Percentiles rank a stretch among this genome's conserved stretches.
Evolutionary conservation across 2,113 vertebrate species (phyloP).

Genomic region (Symphodus melops): DNA sequence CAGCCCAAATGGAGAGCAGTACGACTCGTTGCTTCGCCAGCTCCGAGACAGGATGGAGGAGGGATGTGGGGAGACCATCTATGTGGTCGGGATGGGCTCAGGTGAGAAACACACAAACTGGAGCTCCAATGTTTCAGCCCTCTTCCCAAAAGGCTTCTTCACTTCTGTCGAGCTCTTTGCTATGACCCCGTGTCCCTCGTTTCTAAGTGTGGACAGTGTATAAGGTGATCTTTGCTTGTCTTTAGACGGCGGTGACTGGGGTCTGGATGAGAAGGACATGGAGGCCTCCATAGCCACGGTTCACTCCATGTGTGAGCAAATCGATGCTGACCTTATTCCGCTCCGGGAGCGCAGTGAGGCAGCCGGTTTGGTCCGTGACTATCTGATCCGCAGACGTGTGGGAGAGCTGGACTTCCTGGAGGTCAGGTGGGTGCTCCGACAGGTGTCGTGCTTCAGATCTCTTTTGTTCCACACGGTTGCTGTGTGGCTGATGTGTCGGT

Average conservation of each 20-base stretch:
- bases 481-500: background rate
- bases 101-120: constrained; percentile 78
- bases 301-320: constrained; percentile 94
- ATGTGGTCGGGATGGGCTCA: constrained; percentile 97
- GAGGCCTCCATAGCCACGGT: constrained; percentile 95
- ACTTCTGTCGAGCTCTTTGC: background rate
- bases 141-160: background rate
- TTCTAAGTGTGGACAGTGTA: background rate
- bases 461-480: background rate
- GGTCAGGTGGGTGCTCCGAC: constrained; percentile 89
- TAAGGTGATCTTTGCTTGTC: too few species aligned
- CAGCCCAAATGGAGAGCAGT: constrained; percentile 96
- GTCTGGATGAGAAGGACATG: constrained; percentile 94
- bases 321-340: constrained; percentile 92
- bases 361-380: constrained; percentile 93
- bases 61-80: constrained; percentile 98
- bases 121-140: background rate
- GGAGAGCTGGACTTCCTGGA: constrained; percentile 99
- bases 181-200: background rate
- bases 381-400: constrained; percentile 93
- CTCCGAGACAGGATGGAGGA: constrained; percentile 97
- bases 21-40: constrained; percentile 95
- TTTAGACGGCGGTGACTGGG: constrained; percentile 95
- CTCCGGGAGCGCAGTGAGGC: constrained; percentile 92
- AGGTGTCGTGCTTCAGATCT: background rate